A percentile compares a stretch with the other conserved stretches of the same genome.
These are phyloP conservation scores for Globodera ellingtonae DNA, from an alignment of 1,140 invertebrate species.

Conservation along the genomic window DNA sequence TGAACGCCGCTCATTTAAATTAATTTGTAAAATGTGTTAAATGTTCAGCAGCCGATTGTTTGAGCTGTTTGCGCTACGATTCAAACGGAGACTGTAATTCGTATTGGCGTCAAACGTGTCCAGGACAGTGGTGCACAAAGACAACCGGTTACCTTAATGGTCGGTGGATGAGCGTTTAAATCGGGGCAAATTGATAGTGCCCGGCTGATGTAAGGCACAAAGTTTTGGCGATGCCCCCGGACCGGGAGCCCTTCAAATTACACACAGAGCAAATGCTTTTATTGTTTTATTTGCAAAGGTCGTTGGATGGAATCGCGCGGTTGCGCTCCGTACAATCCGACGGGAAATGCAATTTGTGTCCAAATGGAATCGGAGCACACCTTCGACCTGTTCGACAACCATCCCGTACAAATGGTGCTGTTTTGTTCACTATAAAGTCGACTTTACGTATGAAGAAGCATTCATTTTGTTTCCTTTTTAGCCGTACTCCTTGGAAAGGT, in stretches of 20 bases:
- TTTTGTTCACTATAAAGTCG: too few species aligned
- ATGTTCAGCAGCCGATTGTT: background rate
- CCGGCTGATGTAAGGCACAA: too few species aligned
- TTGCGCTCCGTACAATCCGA: conserved; percentile 17
- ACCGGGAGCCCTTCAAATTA: too few species aligned
- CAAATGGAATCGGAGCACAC: conserved; percentile 1
- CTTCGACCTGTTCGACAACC: conserved; percentile 2
- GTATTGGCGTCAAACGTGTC: background rate
- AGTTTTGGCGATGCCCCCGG: too few species aligned
- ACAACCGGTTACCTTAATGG: background rate
- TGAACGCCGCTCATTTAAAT: background rate
- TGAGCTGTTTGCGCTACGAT: background rate
- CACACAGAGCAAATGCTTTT: too few species aligned
- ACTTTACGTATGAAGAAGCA: background rate
- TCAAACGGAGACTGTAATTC: background rate
- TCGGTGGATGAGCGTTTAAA: background rate
- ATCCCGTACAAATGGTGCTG: conserved; percentile 3
- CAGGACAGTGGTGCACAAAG: conserved; percentile 8
- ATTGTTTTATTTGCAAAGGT: background rate
- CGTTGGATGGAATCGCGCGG: conserved; percentile 23
- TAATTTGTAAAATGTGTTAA: background rate
- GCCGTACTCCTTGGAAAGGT: background rate
- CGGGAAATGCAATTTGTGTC: conserved; percentile 4
- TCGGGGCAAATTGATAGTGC: background rate
- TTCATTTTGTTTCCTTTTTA: background rate